Conservation (phyloP, 2,113 vertebrate genomes). For the Athene noctua region DNA sequence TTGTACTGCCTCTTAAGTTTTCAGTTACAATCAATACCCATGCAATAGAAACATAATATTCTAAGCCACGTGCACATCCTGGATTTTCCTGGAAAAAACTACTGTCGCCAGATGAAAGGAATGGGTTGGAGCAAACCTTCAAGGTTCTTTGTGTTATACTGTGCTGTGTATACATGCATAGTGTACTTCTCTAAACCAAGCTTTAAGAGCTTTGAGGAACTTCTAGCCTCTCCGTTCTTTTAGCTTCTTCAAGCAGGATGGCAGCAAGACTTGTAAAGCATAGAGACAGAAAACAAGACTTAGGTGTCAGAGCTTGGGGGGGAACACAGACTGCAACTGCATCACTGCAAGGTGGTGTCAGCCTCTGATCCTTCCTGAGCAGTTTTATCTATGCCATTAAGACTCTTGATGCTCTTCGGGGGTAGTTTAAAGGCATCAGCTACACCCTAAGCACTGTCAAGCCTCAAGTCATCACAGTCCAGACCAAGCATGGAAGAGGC, state of each 20-base stretch:
- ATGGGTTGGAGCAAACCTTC: neutral
- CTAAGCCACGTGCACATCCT: accelerated
- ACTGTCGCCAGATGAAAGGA: neutral
- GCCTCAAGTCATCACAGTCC: no score
- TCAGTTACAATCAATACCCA: neutral
- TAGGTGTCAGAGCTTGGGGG: neutral
- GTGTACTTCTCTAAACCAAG: neutral
- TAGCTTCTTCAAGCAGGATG: neutral
- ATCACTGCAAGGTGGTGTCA: neutral
- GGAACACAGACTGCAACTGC: neutral
- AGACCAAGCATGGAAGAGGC: no score
- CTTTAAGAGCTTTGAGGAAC: neutral
- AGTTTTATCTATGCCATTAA: neutral
- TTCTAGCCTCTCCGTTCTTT: neutral
- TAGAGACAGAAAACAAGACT: accelerated
- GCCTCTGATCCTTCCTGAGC: neutral
- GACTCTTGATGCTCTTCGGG: neutral
- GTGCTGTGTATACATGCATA: neutral
- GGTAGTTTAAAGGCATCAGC: neutral
- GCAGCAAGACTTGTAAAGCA: neutral
- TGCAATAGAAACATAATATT: neutral
- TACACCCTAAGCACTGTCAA: neutral
- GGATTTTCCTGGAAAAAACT: neutral
- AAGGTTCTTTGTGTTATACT: neutral
- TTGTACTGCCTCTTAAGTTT: neutral